Percentiles rank a stretch among this genome's conserved stretches.
These are phyloP conservation scores for Neoseiulus cucumeris DNA, from an alignment of 1,140 invertebrate species.

Conservation along the genomic window DNA sequence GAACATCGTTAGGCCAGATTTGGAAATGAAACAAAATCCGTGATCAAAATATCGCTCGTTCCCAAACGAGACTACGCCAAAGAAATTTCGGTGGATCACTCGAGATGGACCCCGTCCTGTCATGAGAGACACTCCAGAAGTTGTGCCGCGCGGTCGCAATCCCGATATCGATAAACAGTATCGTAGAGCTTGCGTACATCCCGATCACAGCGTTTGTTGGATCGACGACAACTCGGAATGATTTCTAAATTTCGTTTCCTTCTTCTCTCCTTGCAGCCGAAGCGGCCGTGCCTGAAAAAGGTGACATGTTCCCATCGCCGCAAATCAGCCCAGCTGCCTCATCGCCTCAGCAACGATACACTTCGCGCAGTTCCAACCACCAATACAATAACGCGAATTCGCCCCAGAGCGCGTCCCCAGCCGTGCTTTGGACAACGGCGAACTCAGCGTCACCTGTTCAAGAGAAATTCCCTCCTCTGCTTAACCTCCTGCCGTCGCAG, in stretches of 20 bases:
- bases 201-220: no score
- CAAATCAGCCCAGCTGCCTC: not conserved
- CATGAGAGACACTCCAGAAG: no score
- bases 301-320: slow-evolving; percentile 5
- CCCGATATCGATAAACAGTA: no score
- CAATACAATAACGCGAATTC: not conserved
- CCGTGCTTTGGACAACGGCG: not conserved
- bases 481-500: not conserved
- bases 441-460: not conserved
- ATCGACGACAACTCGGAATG: no score
- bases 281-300: slow-evolving; percentile 3
- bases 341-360: not conserved
- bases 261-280: not conserved
- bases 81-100: no score
- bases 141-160: no score
- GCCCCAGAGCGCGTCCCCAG: slow-evolving; percentile 1
- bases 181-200: no score
- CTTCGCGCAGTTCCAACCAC: not conserved
- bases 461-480: not conserved
- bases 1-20: no score
- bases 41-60: no score
- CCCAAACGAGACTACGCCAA: no score
- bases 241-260: not conserved
- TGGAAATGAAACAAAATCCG: no score
- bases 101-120: no score